These are phyloP conservation scores for Ophion slaviceki DNA, from an alignment of 2,888 invertebrate species.

Conservation along the genomic window DNA sequence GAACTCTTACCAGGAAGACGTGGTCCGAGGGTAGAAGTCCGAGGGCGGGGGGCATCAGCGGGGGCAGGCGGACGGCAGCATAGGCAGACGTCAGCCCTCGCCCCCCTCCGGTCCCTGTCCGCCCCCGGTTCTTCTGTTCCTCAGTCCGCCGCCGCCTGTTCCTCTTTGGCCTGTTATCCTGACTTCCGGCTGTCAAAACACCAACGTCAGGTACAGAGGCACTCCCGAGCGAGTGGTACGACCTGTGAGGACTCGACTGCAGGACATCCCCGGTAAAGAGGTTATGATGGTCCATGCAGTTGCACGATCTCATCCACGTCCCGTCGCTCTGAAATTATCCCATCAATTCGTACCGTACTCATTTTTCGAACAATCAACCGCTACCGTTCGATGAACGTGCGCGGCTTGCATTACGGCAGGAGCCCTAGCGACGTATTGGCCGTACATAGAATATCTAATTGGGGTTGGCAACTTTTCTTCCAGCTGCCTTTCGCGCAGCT, in stretches of 20 bases:
- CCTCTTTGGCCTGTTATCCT: constrained; percentile 77
- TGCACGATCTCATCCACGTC: constrained; percentile 78
- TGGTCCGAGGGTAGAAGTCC: constrained; percentile 83
- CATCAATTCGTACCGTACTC: constrained; percentile 54
- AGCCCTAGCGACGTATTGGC: background rate
- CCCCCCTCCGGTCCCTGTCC: constrained; percentile 82
- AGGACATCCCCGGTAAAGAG: constrained; percentile 69
- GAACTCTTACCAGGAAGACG: constrained; percentile 82
- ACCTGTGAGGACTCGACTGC: constrained; percentile 57
- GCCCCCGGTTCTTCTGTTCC: constrained; percentile 82
- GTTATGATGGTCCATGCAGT: constrained; percentile 78
- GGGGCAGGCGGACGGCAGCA: constrained; percentile 86
- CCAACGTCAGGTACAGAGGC: constrained; percentile 65
- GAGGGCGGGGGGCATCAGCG: constrained; percentile 86
- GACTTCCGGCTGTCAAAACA: constrained; percentile 65
- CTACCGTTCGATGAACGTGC: constrained; percentile 2
- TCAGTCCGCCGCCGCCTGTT: constrained; percentile 82
- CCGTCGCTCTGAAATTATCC: constrained; percentile 81
- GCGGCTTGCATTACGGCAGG: background rate
- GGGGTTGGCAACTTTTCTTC: background rate
- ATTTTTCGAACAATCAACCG: constrained; percentile 10
- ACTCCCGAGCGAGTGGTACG: constrained; percentile 66
- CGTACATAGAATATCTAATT: background rate
- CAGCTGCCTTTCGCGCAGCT: background rate
- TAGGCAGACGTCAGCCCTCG: constrained; percentile 82